Conservation (phyloP, 2,113 vertebrate genomes). For the Burhinus oedicnemus region DNA sequence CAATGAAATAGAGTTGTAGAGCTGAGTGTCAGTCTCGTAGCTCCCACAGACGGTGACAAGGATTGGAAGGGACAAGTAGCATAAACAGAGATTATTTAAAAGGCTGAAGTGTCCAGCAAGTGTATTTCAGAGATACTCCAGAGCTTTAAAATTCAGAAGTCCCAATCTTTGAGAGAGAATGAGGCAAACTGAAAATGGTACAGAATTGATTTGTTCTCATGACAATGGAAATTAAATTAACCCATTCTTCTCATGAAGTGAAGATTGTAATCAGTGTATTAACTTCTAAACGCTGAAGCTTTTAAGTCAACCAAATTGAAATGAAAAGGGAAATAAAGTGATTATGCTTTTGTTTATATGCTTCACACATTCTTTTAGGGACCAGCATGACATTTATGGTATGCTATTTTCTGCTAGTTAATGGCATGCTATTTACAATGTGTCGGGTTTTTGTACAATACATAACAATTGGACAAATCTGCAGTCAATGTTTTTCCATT, state of each 20-base stretch:
- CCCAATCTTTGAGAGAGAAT: not conserved
- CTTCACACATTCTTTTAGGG: not conserved
- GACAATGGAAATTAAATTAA: slow-evolving; percentile 21
- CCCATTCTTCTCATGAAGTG: not conserved
- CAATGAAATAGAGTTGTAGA: not conserved
- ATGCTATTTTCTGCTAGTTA: not conserved
- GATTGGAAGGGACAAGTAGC: not conserved
- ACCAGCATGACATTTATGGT: not conserved
- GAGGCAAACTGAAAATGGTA: not conserved
- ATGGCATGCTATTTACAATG: not conserved
- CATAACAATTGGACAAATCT: not conserved
- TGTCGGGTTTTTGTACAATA: not conserved
- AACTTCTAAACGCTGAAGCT: not conserved
- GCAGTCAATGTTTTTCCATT: not conserved
- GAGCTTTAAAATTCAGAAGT: not conserved
- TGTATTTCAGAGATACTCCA: not conserved
- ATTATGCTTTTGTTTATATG: not conserved
- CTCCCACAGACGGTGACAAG: not conserved
- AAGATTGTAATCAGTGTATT: not conserved
- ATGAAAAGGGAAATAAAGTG: not conserved
- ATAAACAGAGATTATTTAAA: slow-evolving; percentile 29
- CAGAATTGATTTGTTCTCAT: slow-evolving; percentile 9
- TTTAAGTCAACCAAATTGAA: not conserved
- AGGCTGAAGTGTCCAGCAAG: not conserved
- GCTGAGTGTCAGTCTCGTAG: not conserved